Evolutionary conservation across 2,113 vertebrate species (phyloP).

Genomic region (Halcyon senegalensis): DNA sequence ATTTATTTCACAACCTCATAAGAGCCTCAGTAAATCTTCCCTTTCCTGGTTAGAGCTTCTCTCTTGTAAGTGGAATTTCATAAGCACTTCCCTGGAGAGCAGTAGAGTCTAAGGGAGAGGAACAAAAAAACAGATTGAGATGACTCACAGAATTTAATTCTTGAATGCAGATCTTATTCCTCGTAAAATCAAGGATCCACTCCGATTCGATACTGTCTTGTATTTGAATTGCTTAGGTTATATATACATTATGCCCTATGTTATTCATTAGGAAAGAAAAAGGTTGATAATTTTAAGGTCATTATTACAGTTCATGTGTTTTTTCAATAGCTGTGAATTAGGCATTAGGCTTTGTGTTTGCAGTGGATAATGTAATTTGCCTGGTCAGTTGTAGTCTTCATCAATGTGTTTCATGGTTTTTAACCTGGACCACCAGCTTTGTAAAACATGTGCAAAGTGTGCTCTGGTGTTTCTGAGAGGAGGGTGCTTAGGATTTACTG

Average conservation of each 20-base stretch:
- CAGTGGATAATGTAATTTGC: neutral
- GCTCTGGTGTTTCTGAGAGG: neutral
- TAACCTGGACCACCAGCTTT: neutral
- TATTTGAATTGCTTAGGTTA: neutral
- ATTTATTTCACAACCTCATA: neutral
- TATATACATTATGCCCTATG: no score
- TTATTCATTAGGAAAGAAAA: neutral
- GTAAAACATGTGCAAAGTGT: neutral
- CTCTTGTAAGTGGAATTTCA: neutral
- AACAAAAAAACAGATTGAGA: neutral
- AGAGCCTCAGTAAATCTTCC: neutral
- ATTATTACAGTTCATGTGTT: neutral
- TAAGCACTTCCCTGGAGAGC: neutral
- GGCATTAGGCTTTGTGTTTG: neutral
- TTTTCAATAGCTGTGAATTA: neutral
- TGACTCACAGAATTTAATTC: neutral
- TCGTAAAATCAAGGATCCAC: neutral
- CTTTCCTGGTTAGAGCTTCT: neutral
- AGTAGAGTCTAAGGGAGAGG: neutral
- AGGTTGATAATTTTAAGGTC: neutral
- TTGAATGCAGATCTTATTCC: neutral
- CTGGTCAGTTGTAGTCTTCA: neutral
- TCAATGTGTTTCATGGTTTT: neutral
- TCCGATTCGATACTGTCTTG: neutral
- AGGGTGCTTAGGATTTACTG: neutral